A percentile compares a stretch with the other conserved stretches of the same genome.
Evolutionary conservation across 2,888 invertebrate species (phyloP).

Genomic region (Conomelus anceps): DNA sequence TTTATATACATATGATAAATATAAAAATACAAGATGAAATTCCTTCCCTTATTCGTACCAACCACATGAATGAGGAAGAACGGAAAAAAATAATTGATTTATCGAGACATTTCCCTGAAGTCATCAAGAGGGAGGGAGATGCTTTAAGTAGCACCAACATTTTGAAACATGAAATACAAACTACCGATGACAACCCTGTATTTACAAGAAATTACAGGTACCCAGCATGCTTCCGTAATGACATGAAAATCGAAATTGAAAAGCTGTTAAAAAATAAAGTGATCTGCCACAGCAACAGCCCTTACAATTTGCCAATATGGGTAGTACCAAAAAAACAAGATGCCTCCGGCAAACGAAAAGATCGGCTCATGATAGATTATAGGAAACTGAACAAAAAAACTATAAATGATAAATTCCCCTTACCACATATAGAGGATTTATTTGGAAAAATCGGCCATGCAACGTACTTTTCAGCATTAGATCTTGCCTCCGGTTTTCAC

Average conservation of each 20-base stretch:
- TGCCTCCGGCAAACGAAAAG: slow-evolving; percentile 13
- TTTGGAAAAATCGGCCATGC: slow-evolving; percentile 30
- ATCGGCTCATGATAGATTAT: slow-evolving; percentile 16
- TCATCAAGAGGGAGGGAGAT: slow-evolving; percentile 16
- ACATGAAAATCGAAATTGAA: slow-evolving; percentile 20
- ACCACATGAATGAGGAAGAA: slow-evolving; percentile 22
- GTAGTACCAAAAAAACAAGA: too few species aligned
- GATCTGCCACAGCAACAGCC: slow-evolving; percentile 7
- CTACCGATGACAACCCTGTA: slow-evolving; percentile 12
- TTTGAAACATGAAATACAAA: slow-evolving; percentile 17
- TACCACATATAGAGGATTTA: slow-evolving; percentile 25
- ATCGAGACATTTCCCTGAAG: slow-evolving; percentile 15
- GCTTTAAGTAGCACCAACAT: slow-evolving; percentile 6
- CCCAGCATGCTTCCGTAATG: slow-evolving; percentile 8
- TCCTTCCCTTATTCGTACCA: slow-evolving; percentile 1
- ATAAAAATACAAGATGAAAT: neutral
- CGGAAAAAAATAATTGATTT: neutral
- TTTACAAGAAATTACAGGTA: slow-evolving; percentile 21
- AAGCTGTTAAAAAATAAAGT: slow-evolving; percentile 20
- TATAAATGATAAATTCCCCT: slow-evolving; percentile 2
- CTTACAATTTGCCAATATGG: slow-evolving; percentile 22
- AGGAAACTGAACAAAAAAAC: slow-evolving; percentile 17
- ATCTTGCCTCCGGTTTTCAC: slow-evolving; percentile 33
- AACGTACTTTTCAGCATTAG: slow-evolving; percentile 32
- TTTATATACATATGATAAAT: too few species aligned